Conservation (phyloP, 1,140 invertebrate species). For the Metaphire vulgaris region DNA sequence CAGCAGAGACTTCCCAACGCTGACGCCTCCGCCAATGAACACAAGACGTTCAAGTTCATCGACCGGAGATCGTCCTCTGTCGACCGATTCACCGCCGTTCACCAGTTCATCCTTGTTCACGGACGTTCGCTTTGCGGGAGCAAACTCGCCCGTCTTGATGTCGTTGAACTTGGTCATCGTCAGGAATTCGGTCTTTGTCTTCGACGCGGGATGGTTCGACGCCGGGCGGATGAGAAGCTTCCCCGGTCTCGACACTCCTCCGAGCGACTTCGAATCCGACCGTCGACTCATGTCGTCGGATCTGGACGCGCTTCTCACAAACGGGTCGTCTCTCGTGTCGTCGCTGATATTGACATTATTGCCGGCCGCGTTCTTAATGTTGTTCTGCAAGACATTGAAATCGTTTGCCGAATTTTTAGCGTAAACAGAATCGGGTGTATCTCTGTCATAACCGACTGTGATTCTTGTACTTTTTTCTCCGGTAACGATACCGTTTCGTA, state of each 20-base stretch:
- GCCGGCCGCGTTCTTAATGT: no score
- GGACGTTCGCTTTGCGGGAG: conserved; percentile 10
- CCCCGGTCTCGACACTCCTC: conserved; percentile 21
- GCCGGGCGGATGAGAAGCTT: conserved; percentile 29
- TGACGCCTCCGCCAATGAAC: conserved; percentile 5
- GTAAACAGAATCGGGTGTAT: no score
- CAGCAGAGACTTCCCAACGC: conserved; percentile 3
- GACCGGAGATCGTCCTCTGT: background rate
- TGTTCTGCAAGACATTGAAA: no score
- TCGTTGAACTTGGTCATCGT: conserved; percentile 27
- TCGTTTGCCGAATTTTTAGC: no score
- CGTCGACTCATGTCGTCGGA: no score
- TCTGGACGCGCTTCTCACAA: no score
- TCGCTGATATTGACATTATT: no score
- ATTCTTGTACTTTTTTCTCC: no score
- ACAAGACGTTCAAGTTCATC: background rate
- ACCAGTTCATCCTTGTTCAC: background rate
- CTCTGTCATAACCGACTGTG: no score
- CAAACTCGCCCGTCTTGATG: conserved; percentile 27
- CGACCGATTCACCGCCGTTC: background rate
- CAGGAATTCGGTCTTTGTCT: conserved; percentile 23
- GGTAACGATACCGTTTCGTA: no score
- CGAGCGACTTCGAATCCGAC: no score
- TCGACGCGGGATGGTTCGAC: conserved; percentile 21
- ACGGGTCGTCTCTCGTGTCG: no score